phyloP scores from a whole-genome alignment of 2,797 vertebrate genomes.

The Sternarchorhynchus goeldii region DNA sequence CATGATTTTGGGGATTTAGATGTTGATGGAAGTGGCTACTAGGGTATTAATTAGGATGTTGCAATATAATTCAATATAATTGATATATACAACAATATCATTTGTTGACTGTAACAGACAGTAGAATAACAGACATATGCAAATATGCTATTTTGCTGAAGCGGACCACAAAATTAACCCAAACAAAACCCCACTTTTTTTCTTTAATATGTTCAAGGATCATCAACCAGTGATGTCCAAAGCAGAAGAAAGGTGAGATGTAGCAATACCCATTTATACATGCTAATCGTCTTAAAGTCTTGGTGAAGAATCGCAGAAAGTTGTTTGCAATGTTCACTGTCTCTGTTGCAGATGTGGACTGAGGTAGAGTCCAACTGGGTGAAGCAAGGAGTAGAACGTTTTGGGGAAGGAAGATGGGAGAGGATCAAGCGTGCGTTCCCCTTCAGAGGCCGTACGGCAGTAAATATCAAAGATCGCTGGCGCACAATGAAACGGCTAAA shows the following conservation, averaged over 20 bases:
- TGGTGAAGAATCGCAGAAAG: not conserved
- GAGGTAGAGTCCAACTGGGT: conserved; percentile 65
- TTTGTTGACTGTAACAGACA: too few relatives aligned
- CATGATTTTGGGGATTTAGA: too few relatives aligned
- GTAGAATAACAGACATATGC: not conserved
- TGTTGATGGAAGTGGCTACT: too few relatives aligned
- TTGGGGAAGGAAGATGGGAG: conserved; percentile 75
- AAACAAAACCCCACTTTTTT: not conserved
- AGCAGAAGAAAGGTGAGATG: conserved; percentile 60
- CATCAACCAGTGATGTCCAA: conserved; percentile 11
- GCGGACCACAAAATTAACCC: too few relatives aligned
- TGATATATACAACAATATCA: too few relatives aligned
- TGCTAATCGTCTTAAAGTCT: not conserved
- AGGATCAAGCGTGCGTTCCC: conserved; percentile 61
- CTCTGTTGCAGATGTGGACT: conserved; percentile 72
- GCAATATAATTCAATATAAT: too few relatives aligned
- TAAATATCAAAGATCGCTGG: conserved; percentile 79
- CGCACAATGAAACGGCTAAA: conserved; percentile 71
- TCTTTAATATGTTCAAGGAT: not conserved
- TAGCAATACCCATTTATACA: not conserved
- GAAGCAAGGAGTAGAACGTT: conserved; percentile 69
- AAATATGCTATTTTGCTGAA: not conserved
- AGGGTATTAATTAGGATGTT: too few relatives aligned
- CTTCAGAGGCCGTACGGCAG: conserved; percentile 66
- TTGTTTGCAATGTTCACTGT: conserved; percentile 12